Evolutionary conservation across 2,888 invertebrate species (phyloP).

Genomic region (Sipunculus nudus): DNA sequence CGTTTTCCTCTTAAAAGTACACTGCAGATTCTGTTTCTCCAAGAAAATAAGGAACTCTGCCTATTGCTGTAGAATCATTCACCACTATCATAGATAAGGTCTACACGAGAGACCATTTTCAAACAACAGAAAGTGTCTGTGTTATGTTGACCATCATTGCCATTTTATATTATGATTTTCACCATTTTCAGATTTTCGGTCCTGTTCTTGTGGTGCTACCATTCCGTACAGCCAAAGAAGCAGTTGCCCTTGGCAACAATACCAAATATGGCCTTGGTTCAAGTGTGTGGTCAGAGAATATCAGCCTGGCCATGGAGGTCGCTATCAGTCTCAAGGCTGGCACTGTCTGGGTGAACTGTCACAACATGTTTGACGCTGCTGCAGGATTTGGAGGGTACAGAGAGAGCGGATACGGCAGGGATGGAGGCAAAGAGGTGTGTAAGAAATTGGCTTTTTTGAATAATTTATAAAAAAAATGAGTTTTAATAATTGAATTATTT

Average conservation of each 20-base stretch:
- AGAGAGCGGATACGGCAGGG: slow-evolving; percentile 70
- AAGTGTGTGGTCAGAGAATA: slow-evolving; percentile 72
- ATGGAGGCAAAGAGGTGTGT: slow-evolving; percentile 68
- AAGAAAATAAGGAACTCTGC: too few species aligned
- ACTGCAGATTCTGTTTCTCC: too few species aligned
- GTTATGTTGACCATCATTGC: too few species aligned
- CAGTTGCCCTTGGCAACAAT: slow-evolving; percentile 71
- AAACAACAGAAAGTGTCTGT: too few species aligned
- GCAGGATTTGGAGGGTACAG: slow-evolving; percentile 69
- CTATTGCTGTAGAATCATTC: too few species aligned
- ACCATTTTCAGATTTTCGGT: slow-evolving; percentile 67
- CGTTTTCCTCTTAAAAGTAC: too few species aligned
- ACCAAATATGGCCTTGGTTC: slow-evolving; percentile 69
- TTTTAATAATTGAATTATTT: too few species aligned
- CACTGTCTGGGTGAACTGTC: slow-evolving; percentile 71
- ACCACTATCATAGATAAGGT: too few species aligned
- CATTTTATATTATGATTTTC: too few species aligned
- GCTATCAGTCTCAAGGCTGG: slow-evolving; percentile 69
- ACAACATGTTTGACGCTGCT: slow-evolving; percentile 69
- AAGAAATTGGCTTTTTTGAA: too few species aligned
- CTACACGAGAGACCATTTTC: too few species aligned
- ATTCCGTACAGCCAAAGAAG: slow-evolving; percentile 72
- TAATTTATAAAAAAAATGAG: too few species aligned
- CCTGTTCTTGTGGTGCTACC: slow-evolving; percentile 68
- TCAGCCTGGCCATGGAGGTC: slow-evolving; percentile 70